phyloP scores from a whole-genome alignment of 2,113 vertebrate genomes.

The Fukomys damarensis region DNA sequence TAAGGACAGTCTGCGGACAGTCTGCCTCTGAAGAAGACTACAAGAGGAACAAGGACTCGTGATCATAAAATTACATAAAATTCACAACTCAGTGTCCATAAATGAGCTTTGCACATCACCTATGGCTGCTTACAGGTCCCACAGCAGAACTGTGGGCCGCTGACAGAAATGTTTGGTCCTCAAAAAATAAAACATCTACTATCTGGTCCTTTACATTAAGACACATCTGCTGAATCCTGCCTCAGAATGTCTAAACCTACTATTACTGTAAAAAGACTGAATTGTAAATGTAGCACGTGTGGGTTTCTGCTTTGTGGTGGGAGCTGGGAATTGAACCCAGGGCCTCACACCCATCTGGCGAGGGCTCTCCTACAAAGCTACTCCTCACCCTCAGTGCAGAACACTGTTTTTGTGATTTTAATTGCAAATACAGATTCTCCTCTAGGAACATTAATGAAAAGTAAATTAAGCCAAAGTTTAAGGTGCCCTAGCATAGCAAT shows the following conservation, averaged over 20 bases:
- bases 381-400: not conserved
- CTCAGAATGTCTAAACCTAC: not conserved
- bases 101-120: not conserved
- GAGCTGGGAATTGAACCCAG: not conserved
- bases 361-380: too few relatives aligned
- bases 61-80: not conserved
- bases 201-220: not conserved
- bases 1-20: not conserved
- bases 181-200: not conserved
- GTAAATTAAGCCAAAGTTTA: not conserved
- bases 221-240: not conserved
- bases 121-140: not conserved
- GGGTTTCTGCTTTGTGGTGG: not conserved
- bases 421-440: not conserved
- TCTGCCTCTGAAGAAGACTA: not conserved
- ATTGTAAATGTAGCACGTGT: not conserved
- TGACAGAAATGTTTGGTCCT: not conserved
- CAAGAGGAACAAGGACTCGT: not conserved
- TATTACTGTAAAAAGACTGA: not conserved
- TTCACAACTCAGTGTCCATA: not conserved
- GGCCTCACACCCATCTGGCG: not conserved
- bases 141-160: rapidly evolving
- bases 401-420: not conserved
- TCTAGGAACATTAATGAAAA: not conserved
- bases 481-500: not conserved